phyloP scores from a whole-genome alignment of 1,140 invertebrate genomes.

The Bombus pyrosoma region DNA sequence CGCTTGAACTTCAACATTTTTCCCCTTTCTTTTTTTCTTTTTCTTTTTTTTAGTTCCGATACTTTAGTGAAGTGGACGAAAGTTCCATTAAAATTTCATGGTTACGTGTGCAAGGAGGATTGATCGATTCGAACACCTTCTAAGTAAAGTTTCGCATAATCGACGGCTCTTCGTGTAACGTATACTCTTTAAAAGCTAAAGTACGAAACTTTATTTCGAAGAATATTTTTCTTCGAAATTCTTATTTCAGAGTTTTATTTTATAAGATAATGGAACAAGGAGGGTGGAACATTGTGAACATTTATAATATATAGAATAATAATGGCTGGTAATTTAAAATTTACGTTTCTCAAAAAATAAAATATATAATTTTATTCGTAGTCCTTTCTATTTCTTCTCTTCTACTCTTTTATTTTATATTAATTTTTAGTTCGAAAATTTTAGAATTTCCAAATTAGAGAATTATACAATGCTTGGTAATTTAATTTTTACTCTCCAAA shows the following conservation, averaged over 20 bases:
- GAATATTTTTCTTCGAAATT: background rate
- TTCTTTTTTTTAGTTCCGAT: background rate
- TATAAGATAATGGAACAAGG: background rate
- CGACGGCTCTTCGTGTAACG: background rate
- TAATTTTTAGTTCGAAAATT: background rate
- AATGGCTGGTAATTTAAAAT: too few relatives aligned
- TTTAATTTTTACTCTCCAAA: too few relatives aligned
- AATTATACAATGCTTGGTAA: too few relatives aligned
- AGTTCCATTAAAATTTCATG: conserved; percentile 22
- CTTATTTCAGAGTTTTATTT: background rate
- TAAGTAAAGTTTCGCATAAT: background rate
- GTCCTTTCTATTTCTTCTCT: too few relatives aligned
- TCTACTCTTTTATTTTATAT: background rate
- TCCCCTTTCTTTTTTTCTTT: background rate
- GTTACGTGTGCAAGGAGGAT: background rate
- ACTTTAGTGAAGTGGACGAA: background rate
- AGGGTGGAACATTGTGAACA: too few relatives aligned
- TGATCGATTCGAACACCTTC: conserved; percentile 21
- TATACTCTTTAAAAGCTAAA: conserved; percentile 14
- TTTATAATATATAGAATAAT: too few relatives aligned
- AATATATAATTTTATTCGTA: too few relatives aligned
- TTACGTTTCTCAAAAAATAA: too few relatives aligned
- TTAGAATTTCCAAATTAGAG: too few relatives aligned
- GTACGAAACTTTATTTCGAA: background rate
- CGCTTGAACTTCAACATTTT: background rate